These are phyloP conservation scores for Psococerastis gibbosa DNA, from an alignment of 2,888 invertebrate genomes.

Conservation along the genomic window DNA sequence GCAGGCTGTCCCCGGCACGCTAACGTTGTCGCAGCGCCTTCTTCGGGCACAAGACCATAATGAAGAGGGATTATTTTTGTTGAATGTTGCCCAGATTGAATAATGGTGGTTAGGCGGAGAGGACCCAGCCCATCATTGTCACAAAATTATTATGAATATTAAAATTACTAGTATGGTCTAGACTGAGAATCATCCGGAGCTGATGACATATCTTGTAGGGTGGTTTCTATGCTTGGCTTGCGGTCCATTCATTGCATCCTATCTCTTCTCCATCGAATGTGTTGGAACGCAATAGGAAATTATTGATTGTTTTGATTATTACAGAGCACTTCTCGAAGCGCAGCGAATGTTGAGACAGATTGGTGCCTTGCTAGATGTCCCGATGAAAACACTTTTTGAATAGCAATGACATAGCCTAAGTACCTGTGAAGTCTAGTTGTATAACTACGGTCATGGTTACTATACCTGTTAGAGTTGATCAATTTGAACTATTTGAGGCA, in stretches of 20 bases:
- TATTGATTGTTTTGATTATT: constrained; percentile 3
- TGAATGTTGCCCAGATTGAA: constrained; percentile 10
- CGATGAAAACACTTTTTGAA: not conserved
- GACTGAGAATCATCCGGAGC: constrained; percentile 3
- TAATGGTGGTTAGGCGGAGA: constrained; percentile 10
- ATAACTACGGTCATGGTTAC: too few relatives aligned
- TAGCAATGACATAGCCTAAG: too few relatives aligned
- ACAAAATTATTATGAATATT: constrained; percentile 11
- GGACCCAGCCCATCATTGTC: constrained; percentile 11
- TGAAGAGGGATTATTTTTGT: constrained; percentile 9
- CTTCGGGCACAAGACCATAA: constrained; percentile 1
- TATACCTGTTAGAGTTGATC: too few relatives aligned
- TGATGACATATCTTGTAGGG: constrained; percentile 2
- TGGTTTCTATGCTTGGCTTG: not conserved
- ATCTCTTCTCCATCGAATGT: constrained; percentile 5
- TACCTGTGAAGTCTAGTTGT: too few relatives aligned
- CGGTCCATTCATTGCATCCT: not conserved
- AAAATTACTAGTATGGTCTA: constrained; percentile 11
- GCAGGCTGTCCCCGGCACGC: not conserved
- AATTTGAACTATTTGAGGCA: too few relatives aligned
- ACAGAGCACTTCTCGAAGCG: not conserved
- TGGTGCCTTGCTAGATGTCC: too few relatives aligned
- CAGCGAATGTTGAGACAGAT: not conserved
- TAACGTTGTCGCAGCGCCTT: not conserved
- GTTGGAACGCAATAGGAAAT: constrained; percentile 6